A percentile compares a stretch with the other conserved stretches of the same genome.
These are phyloP conservation scores for Ctenopoma multispine DNA, from an alignment of 2,797 vertebrate species.

Conservation along the genomic window DNA sequence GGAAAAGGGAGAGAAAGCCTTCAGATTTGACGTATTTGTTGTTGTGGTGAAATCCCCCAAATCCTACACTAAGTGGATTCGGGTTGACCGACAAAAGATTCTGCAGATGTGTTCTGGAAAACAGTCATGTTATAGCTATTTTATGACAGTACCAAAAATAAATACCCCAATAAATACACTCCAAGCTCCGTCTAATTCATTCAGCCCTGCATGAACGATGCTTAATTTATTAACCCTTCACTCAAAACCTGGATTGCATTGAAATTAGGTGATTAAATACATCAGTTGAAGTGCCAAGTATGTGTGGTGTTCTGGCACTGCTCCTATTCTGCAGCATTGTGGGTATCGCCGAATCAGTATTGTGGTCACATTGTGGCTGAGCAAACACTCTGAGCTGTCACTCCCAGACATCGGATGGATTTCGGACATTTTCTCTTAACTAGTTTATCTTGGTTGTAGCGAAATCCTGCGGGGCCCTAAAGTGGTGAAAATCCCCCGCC, in stretches of 20 bases:
- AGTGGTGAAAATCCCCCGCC: conserved; percentile 73
- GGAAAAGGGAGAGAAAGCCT: conserved; percentile 61
- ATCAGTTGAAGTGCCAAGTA: conserved; percentile 27
- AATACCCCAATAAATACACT: conserved; percentile 70
- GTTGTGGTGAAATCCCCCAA: conserved; percentile 74
- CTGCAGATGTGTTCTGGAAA: conserved; percentile 80
- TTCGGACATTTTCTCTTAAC: conserved; percentile 81
- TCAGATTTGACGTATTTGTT: conserved; percentile 77
- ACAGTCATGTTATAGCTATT: conserved; percentile 75
- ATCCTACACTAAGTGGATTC: conserved; percentile 72
- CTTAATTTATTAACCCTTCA: conserved; percentile 50
- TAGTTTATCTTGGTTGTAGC: conserved; percentile 78
- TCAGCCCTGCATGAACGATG: conserved; percentile 41
- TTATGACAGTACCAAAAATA: conserved; percentile 77
- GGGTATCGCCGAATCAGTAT: conserved; percentile 49
- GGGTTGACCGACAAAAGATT: conserved; percentile 66
- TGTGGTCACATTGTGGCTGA: conserved; percentile 57
- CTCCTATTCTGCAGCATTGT: conserved; percentile 43
- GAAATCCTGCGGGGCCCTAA: conserved; percentile 78
- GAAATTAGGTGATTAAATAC: conserved; percentile 49
- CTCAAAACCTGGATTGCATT: conserved; percentile 34
- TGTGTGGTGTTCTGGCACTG: conserved; percentile 27
- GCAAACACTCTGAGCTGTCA: conserved; percentile 68
- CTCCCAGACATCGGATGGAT: conserved; percentile 71
- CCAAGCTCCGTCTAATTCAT: conserved; percentile 68